Percentiles rank a stretch among this genome's conserved stretches.
Conservation (phyloP, 2,888 invertebrate species). For the Anthoptus insignis region DNA sequence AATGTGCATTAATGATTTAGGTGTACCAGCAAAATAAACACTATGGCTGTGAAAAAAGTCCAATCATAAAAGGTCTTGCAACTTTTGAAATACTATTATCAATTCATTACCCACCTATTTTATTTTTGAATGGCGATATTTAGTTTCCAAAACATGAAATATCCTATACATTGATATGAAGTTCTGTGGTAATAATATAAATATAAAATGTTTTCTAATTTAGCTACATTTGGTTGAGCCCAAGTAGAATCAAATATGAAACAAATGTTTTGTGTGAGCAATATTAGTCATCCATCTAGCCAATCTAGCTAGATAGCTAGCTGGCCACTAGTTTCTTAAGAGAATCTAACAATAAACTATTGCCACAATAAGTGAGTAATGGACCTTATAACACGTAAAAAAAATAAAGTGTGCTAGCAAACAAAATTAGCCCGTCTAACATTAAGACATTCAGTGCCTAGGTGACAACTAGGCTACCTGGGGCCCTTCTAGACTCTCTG, state of each 20-base stretch:
- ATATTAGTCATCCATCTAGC: no score
- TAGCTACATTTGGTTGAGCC: no score
- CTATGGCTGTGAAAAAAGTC: not conserved
- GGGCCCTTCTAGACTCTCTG: constrained; percentile 88
- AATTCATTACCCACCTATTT: not conserved
- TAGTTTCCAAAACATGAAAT: not conserved
- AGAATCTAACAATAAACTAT: not conserved
- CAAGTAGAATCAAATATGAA: no score
- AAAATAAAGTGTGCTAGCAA: constrained; percentile 41
- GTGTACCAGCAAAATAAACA: not conserved
- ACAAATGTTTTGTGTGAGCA: no score
- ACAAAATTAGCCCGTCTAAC: constrained; percentile 45
- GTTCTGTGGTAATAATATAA: no score
- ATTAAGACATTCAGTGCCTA: constrained; percentile 57
- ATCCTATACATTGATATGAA: not conserved
- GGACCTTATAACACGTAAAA: constrained; percentile 3
- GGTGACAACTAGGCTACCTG: constrained; percentile 67
- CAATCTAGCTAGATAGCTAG: not conserved
- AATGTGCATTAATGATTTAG: not conserved
- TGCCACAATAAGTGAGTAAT: constrained; percentile 5
- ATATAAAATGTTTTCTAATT: no score
- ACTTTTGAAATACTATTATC: not conserved
- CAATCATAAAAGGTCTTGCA: not conserved
- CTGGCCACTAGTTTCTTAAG: not conserved
- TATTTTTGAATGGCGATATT: not conserved